Evolutionary conservation across 1,140 invertebrate genomes (phyloP), one percentile per base, ranked within the genome.

Genomic region (Drosophila repleta): DNA sequence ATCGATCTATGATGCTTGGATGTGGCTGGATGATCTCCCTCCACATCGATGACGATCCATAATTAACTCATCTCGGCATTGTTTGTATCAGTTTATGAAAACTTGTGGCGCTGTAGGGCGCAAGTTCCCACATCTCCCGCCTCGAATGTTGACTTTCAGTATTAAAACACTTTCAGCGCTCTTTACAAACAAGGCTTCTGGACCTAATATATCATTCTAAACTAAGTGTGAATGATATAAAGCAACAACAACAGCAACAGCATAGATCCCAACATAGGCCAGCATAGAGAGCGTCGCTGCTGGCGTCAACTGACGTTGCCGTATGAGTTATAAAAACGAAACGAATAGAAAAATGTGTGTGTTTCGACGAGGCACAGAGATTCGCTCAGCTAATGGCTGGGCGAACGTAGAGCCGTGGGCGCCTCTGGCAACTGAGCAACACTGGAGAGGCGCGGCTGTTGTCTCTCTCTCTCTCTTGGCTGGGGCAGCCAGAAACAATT

Each of bases 181-280:
- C 11, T 68, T 62, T 62, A 82, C 79, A 85, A 85, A 81, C 81
- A 84, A 80, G 67, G 11, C 68, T 43, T 57, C 62, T 37, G 39
- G 74, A 75, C 49, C 65, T 62, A 69, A 78, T 81, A 70, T 87
- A 68, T 87, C 77, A 87, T 81, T 75, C 55, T 21, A 58, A 85
- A 77, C 74, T 57, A 85, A 75, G 82, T 85, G 81, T 57, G 82
- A 85, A 71, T 75, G 82, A 84, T 77, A 71, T 80, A 41, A 58
- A 63, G 56, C 63, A 65, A 75, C 71, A 72, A 64, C 55, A 65
- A 73, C 26, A 56, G 57, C 35, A 37, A 20, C 43, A 32, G 49
- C 20, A 64, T 41, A 41, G 48, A 64, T 24, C 15, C 2, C 24
- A 21, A 11, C 18, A 39, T 29, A 20, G 17, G 26, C 2, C 41